A percentile compares a stretch with the other conserved stretches of the same genome.
Evolutionary conservation across 2,113 vertebrate species (phyloP).

Genomic region (Oceanites oceanicus): DNA sequence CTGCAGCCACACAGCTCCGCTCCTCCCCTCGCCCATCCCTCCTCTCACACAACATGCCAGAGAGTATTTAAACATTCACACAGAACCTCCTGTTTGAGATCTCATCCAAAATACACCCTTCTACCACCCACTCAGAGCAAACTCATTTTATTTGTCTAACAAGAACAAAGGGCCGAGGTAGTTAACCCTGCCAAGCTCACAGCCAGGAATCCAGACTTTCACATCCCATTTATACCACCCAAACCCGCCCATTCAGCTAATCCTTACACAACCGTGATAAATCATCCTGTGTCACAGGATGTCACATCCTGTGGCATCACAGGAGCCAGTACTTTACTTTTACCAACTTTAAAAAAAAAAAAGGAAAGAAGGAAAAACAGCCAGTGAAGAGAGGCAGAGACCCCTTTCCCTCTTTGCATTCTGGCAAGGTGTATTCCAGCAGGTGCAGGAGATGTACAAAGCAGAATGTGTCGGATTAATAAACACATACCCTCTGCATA

Average conservation of each 20-base stretch:
- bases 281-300: not conserved
- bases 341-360: not conserved
- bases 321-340: not conserved
- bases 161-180: slow-evolving; percentile 37
- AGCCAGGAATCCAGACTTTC: not conserved
- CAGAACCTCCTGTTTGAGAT: slow-evolving; percentile 4
- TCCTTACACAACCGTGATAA: not conserved
- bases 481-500: not conserved
- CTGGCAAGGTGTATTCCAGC: not conserved
- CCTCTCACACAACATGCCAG: slow-evolving; percentile 13
- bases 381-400: not conserved
- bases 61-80: slow-evolving; percentile 20
- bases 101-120: slow-evolving; percentile 55
- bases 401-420: not conserved
- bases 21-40: slow-evolving; percentile 22
- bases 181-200: slow-evolving; percentile 6
- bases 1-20: not conserved
- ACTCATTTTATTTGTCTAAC: slow-evolving; percentile 56
- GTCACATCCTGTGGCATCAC: not conserved
- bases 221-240: slow-evolving; percentile 19
- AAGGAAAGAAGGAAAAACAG: not conserved
- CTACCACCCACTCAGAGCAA: slow-evolving; percentile 53
- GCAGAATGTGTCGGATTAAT: not conserved
- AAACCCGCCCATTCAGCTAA: slow-evolving; percentile 40
- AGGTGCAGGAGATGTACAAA: not conserved